These are phyloP conservation scores for Subacronicta megacephala DNA, from an alignment of 2,888 invertebrate genomes.

Conservation along the genomic window DNA sequence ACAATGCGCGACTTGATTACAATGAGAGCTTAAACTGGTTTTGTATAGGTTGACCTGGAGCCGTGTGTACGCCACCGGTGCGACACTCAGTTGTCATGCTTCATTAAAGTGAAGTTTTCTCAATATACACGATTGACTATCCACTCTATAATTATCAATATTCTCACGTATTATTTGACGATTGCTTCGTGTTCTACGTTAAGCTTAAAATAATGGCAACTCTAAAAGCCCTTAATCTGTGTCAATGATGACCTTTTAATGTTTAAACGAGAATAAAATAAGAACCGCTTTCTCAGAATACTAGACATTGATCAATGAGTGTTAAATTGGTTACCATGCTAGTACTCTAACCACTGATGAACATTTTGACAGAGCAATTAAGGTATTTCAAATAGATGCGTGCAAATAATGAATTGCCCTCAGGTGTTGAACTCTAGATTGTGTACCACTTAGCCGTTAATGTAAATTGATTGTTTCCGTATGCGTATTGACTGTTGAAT, in stretches of 20 bases:
- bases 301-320: conserved; percentile 70
- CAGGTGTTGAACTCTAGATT: conserved; percentile 32
- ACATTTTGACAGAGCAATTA: conserved; percentile 80
- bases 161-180: conserved; percentile 3
- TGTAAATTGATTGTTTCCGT: conserved; percentile 46
- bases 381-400: conserved; percentile 55
- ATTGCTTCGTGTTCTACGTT: background rate
- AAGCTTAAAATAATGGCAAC: background rate
- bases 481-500: background rate
- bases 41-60: too few species aligned
- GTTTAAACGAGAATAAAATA: conserved; percentile 35
- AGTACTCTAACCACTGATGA: conserved; percentile 64
- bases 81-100: conserved; percentile 23
- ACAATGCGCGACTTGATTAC: too few species aligned
- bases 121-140: conserved; percentile 21
- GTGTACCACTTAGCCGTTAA: conserved; percentile 11
- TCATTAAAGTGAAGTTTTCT: conserved; percentile 35
- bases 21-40: too few species aligned
- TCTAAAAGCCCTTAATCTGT: conserved; percentile 12
- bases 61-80: too few species aligned
- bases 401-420: conserved; percentile 58
- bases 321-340: conserved; percentile 71
- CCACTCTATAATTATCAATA: conserved; percentile 14
- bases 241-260: background rate
- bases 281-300: conserved; percentile 69